These are phyloP conservation scores for Acleris holmiana DNA, from an alignment of 2,888 invertebrate genomes.

Conservation along the genomic window DNA sequence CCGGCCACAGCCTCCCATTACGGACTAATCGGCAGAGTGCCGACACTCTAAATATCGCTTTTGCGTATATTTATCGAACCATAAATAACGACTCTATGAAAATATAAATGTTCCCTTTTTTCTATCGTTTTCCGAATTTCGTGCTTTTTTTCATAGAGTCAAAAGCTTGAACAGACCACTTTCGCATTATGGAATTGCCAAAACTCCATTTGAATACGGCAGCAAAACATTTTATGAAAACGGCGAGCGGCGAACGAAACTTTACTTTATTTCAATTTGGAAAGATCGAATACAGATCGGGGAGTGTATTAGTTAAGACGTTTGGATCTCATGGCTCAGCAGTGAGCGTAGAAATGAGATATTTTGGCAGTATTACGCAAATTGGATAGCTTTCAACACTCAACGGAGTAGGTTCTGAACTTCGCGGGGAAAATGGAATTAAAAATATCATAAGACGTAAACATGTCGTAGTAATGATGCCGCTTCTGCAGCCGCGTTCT, in stretches of 20 bases:
- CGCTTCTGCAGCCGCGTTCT: constrained; percentile 55
- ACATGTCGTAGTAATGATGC: constrained; percentile 80
- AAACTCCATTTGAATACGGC: constrained; percentile 73
- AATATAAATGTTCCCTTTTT: constrained; percentile 83
- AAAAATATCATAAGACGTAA: constrained; percentile 83
- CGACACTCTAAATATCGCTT: constrained; percentile 80
- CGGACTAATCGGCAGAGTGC: constrained; percentile 82
- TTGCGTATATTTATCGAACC: constrained; percentile 79
- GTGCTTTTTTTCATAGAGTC: constrained; percentile 83
- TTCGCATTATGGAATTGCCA: constrained; percentile 85
- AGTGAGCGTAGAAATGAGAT: constrained; percentile 84
- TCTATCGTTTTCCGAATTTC: constrained; percentile 81
- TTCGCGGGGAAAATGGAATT: constrained; percentile 83
- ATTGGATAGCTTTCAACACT: constrained; percentile 85
- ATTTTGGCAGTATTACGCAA: constrained; percentile 85
- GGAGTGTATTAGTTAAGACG: constrained; percentile 46
- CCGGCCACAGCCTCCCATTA: constrained; percentile 58
- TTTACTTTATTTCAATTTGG: constrained; percentile 42
- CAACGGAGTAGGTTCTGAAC: constrained; percentile 83
- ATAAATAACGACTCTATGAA: constrained; percentile 83
- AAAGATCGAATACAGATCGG: constrained; percentile 44
- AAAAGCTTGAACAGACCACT: constrained; percentile 85
- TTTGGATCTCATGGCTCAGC: constrained; percentile 52
- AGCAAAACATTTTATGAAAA: constrained; percentile 53
- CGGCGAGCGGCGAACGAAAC: constrained; percentile 40